Base-by-base conservation (phyloP, 2,113 vertebrate genomes). In the Herpetotheres cachinnans region DNA sequence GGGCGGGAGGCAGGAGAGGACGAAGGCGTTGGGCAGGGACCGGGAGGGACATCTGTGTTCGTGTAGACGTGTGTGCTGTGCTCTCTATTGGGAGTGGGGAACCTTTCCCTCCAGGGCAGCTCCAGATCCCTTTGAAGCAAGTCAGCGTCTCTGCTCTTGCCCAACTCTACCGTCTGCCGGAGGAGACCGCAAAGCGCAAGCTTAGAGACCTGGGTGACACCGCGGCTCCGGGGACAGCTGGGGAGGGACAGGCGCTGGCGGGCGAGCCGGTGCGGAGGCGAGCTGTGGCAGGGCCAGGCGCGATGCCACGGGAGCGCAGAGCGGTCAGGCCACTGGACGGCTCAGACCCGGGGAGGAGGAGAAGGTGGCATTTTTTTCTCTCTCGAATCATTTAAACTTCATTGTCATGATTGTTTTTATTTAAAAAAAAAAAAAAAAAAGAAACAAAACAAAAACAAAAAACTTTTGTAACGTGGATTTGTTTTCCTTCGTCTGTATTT, bases 381-480 rank as follows among this genome's bases (percentile, higher is more conserved):
- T 94, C 82, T 89, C 91, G 0, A 91, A 95, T 96, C 88, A 86
- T 95, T 95, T 96, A 97, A 83, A 93, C 50, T 83, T 96, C 97
- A 83, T 89, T 73, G 87, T 97, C 98, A 96, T 93, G 82, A 81
- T 96, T 94, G 62, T 93, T 96, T 97, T 96, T 96, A 96, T 96
- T 97, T 88, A 86, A 96, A 92, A 94, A 96, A 95, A 93, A 77
- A 91, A 82, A 49, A 92, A 93, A 92, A 88, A 59, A 36, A 86
- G 16, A 96, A 96, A 94, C 16, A 67, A 92, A 90, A 96, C 69
- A 95, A 92, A 96, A 95, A 26, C 0, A 16, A 93, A 65, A 93
- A 95, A 92, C 94, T 97, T 97, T 91, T 96, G 93, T 96, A 76
- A 74, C 2, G 82, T 97, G 97, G 95, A 97, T 96, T 97, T 94